Conservation (phyloP, 2,113 vertebrate genomes). For the Hylia prasina region DNA sequence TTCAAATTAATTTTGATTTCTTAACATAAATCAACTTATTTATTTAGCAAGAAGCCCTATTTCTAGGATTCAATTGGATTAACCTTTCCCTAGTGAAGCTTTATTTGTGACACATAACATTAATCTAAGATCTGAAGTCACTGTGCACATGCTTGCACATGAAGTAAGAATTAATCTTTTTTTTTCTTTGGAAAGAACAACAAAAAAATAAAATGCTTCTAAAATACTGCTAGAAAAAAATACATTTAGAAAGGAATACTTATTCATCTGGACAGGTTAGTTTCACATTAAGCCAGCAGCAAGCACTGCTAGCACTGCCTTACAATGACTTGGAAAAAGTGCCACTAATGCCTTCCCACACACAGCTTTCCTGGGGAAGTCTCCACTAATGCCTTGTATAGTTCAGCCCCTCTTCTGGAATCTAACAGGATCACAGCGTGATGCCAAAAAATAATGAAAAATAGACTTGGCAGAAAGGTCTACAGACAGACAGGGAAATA, state of each 20-base stretch:
- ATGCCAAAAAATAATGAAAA: constrained; percentile 12
- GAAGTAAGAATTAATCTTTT: neutral
- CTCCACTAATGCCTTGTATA: neutral
- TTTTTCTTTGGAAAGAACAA: neutral
- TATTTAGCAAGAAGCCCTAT: neutral
- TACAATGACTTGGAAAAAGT: neutral
- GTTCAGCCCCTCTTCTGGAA: neutral
- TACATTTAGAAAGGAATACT: neutral
- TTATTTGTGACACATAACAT: neutral
- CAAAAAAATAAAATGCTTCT: neutral
- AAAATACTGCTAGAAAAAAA: neutral
- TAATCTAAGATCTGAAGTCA: neutral
- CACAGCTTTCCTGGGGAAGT: neutral
- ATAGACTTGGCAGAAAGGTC: constrained; percentile 1
- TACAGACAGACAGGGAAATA: constrained; percentile 33
- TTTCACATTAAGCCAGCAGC: neutral
- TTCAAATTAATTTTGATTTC: constrained; percentile 28
- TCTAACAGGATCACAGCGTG: neutral
- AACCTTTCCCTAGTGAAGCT: constrained; percentile 21
- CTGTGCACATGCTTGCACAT: neutral
- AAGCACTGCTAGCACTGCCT: neutral
- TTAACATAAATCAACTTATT: constrained; percentile 25
- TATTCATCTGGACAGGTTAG: neutral
- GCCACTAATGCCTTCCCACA: neutral
- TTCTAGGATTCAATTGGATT: neutral